Base-by-base conservation (phyloP, 1,140 invertebrate species). In the Trigoniulus corallinus region DNA sequence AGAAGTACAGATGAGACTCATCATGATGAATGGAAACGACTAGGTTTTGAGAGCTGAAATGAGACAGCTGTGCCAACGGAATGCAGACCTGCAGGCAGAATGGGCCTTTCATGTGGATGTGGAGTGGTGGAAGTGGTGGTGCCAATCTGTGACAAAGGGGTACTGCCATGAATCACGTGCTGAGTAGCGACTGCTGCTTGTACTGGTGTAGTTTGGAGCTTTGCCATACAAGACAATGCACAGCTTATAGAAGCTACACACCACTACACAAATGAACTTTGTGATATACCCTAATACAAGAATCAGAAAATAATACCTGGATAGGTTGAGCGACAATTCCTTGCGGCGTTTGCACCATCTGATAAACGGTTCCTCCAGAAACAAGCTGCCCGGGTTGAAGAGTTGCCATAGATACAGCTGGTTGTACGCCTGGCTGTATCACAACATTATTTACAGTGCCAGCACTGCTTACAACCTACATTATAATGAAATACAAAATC, bases 91-190 rank as follows among this genome's bases (percentile, higher is more conserved):
- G 55, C 53, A 71, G 72, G 40, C 68, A 66, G 59, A 72, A 67
- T 62, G 61, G 72, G 59, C 68, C 67, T 54, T 72, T 69, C 25
- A 40, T 55, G 45, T 20, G 53, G 21, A 24, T 61, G 67, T 57
- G 67, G 63, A 22, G 67, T 65, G 34, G 67, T 65, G 56, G 67
- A 69, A 29, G 65, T 61, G 60, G 75, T 76, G 50, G 79, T 77
- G 37, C 85, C 86, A 59, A 89, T 88, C 64, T 88, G 84, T 23
- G 82, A 82, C 4, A 88, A 74, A 1, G 85, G 84, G 34, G 85
- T 88, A 49, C 81, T 84, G 29, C 85, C 84, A 62, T 85, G 81
- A 39, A 88, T 78, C 57, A 76, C 54, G 59, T 67, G 59, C 44
- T 69, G 69, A 45, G 69, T 68, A n/a, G 50, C 47, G 18, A 57